These are phyloP conservation scores for Cantharis flavilabris DNA, from an alignment of 2,888 invertebrate genomes.

Conservation along the genomic window DNA sequence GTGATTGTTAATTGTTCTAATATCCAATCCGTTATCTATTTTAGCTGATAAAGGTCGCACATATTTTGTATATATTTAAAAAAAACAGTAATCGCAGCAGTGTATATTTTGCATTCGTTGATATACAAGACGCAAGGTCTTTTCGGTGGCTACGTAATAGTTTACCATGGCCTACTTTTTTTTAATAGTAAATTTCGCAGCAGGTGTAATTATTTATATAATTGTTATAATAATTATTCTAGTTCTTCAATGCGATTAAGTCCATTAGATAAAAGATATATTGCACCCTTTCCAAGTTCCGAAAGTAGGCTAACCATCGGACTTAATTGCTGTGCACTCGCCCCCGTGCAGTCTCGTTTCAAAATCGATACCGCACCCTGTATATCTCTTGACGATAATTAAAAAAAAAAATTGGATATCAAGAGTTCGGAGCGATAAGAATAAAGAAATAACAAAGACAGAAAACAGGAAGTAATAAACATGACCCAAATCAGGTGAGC, in stretches of 20 bases:
- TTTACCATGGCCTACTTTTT: conserved; percentile 54
- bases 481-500: conserved; percentile 30
- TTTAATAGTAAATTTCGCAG: conserved; percentile 40
- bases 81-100: conserved; percentile 6
- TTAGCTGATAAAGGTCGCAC: not conserved
- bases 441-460: not conserved
- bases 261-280: not conserved
- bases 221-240: conserved; percentile 11
- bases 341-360: not conserved
- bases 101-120: conserved; percentile 27
- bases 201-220: conserved; percentile 29
- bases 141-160: conserved; percentile 44
- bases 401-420: not conserved
- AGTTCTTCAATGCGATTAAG: not conserved
- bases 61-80: not conserved
- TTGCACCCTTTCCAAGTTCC: not conserved
- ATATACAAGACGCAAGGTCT: conserved; percentile 42
- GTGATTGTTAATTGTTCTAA: not conserved
- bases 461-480: conserved; percentile 17
- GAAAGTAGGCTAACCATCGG: not conserved
- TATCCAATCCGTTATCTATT: not conserved
- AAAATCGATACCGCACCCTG: not conserved
- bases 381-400: not conserved
- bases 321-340: not conserved
- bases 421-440: not conserved